Evolutionary conservation across 2,113 vertebrate species (phyloP).

Genomic region (Myocastor coypus): DNA sequence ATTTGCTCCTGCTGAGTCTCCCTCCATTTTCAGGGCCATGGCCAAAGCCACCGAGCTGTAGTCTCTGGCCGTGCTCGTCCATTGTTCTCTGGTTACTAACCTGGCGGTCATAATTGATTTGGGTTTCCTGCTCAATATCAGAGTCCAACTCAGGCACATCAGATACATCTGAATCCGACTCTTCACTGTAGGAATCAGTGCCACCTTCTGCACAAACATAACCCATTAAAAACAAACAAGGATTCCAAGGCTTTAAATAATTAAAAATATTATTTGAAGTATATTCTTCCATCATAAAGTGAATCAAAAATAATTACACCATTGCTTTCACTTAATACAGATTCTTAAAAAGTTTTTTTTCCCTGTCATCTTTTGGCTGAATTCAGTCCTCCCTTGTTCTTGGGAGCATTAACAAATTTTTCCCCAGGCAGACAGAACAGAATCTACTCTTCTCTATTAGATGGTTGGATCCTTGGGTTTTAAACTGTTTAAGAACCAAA

Average conservation of each 20-base stretch:
- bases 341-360: slow-evolving; percentile 32
- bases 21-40: neutral
- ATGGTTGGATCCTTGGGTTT: neutral
- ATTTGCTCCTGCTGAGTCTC: neutral
- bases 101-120: slow-evolving; percentile 98
- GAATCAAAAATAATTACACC: neutral
- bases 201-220: slow-evolving; percentile 89
- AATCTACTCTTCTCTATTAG: neutral
- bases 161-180: slow-evolving; percentile 96
- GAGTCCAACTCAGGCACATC: slow-evolving; percentile 98
- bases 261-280: neutral
- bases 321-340: slow-evolving; percentile 11
- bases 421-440: neutral
- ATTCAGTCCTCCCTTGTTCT: neutral
- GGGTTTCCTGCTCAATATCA: slow-evolving; percentile 98
- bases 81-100: slow-evolving; percentile 82
- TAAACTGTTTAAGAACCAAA: slow-evolving; percentile 34
- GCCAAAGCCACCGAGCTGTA: neutral
- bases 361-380: slow-evolving; percentile 31
- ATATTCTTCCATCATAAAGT: neutral
- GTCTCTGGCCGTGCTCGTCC: neutral
- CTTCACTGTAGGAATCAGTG: slow-evolving; percentile 96
- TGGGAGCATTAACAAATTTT: neutral
- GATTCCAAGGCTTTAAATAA: neutral
- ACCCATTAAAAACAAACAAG: slow-evolving; percentile 24